These are phyloP conservation scores for Anableps anableps DNA, from an alignment of 2,797 vertebrate genomes.

Conservation along the genomic window DNA sequence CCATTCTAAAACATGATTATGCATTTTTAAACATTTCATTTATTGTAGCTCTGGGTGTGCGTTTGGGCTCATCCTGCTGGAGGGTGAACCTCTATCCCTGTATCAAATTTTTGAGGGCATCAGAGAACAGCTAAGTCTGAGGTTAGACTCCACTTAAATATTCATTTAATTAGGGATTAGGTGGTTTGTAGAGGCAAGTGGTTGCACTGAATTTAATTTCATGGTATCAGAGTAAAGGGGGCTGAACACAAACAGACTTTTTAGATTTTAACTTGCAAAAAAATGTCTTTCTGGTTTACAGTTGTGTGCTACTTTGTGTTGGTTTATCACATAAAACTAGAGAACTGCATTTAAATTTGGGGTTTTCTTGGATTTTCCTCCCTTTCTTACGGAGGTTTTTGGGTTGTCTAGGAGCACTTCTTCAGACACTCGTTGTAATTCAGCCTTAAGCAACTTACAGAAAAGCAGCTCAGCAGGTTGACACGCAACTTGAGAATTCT, in stretches of 20 bases:
- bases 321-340: not conserved
- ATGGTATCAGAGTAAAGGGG: not conserved
- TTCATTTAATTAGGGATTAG: too few species aligned
- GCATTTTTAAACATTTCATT: not conserved
- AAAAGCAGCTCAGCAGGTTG: constrained; percentile 30
- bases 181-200: not conserved
- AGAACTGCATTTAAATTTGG: not conserved
- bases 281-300: not conserved
- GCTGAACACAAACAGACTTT: not conserved
- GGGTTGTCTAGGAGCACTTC: constrained; percentile 18
- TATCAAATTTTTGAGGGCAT: not conserved
- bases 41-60: not conserved
- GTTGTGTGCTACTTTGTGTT: not conserved
- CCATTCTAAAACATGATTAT: not conserved
- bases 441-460: constrained; percentile 20
- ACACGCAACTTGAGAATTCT: constrained; percentile 21
- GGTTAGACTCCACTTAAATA: not conserved
- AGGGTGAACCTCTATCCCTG: not conserved
- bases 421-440: constrained; percentile 16
- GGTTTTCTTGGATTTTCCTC: constrained; percentile 12
- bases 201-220: not conserved
- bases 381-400: constrained; percentile 20
- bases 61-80: not conserved
- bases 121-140: not conserved
- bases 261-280: not conserved